Evolutionary conservation across 2,113 vertebrate genomes (phyloP).

Genomic region (Salvator merianae): DNA sequence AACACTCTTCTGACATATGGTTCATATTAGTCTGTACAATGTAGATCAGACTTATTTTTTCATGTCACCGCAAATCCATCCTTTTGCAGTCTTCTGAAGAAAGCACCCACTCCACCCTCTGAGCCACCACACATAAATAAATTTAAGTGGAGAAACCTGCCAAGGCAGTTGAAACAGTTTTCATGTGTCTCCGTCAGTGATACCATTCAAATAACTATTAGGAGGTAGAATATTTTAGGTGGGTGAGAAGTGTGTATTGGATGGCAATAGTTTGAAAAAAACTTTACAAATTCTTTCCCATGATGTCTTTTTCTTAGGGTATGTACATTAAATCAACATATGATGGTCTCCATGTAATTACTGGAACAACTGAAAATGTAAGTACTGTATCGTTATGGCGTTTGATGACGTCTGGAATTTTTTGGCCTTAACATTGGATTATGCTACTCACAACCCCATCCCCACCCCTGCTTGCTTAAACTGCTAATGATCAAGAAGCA

Average conservation of each 20-base stretch:
- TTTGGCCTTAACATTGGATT: slow-evolving; percentile 60
- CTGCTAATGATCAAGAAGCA: slow-evolving; percentile 55
- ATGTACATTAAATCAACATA: slow-evolving; percentile 99
- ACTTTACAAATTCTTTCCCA: slow-evolving; percentile 74
- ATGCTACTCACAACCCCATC: slow-evolving; percentile 45
- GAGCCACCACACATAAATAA: not conserved
- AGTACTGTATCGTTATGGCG: slow-evolving; percentile 71
- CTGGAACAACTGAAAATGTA: slow-evolving; percentile 97
- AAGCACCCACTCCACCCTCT: too few species aligned
- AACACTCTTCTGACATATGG: not conserved
- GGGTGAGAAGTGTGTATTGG: slow-evolving; percentile 63
- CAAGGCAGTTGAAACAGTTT: not conserved
- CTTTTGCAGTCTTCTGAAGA: not conserved
- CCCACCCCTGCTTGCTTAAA: slow-evolving; percentile 60
- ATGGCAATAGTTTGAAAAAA: slow-evolving; percentile 64
- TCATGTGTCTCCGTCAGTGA: not conserved
- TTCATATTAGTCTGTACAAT: not conserved
- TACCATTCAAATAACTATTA: slow-evolving; percentile 30
- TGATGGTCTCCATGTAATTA: slow-evolving; percentile 96
- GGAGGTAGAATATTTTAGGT: slow-evolving; percentile 44
- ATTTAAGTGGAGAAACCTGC: not conserved
- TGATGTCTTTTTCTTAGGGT: slow-evolving; percentile 84
- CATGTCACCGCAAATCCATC: not conserved
- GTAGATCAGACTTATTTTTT: not conserved
- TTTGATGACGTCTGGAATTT: slow-evolving; percentile 64